Base-by-base conservation (phyloP, 2,797 vertebrate genomes). In the Phoxinus dragarum region DNA sequence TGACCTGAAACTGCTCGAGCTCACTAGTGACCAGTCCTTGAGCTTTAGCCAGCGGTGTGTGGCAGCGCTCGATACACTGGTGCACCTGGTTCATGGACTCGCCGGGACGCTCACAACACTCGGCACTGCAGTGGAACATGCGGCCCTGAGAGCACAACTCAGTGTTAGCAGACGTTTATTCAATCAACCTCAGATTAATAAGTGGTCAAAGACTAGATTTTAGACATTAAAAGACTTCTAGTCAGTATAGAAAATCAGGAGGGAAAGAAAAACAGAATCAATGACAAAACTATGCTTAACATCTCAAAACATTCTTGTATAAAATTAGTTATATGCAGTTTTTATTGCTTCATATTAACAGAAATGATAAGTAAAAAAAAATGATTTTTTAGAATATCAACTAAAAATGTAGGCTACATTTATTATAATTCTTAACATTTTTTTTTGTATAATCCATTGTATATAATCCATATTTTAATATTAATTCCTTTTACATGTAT, bases 41-140 rank as follows among this genome's bases (percentile, higher is more conserved):
- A 0, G 97, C 98, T 74, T 96, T 94, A 10, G 96, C 97, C 86
- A 99, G 91, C 6, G 98, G 98, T 0, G 95, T 89, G 64, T 98
- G 97, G 92, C 98, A 99, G 84, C 93, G 96, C n/a, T 99, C 97
- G 14, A 99, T 98, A 88, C 98, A 99, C 31, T 96, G 95, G 90
- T 98, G 97, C 27, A 99, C 97, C 90, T 97, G 94, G 67, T 95
- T 92, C 97, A 98, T 98, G 74, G 96, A 96, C 68, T 96, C 95
- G 0, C 94, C 52, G 1, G 82, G 34, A 1, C 95, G 95, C 1
- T 97, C 97, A 9, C 97, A 99, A 89, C 98, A 99, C 9, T 93
- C 91, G 0, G 98, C 97, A 2, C 97, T 99, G 93, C 98, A 99
- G 12, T 88, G 93, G 94, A 99, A 99, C 98, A 98, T 98, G 79